Evolutionary conservation across 2,888 invertebrate species (phyloP).

Genomic region (Malacosoma neustria): DNA sequence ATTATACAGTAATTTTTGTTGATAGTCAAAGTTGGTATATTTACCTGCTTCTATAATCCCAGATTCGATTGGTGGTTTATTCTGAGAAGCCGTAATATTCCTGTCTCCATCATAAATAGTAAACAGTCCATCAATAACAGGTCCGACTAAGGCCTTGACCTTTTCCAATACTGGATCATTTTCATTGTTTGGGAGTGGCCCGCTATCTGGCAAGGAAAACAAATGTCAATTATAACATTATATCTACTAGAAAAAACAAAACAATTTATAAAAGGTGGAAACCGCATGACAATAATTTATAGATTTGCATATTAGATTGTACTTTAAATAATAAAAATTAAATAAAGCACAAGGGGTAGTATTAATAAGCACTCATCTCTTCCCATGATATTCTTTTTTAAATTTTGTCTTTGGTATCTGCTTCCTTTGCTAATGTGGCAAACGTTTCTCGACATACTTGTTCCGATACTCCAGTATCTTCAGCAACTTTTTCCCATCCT

Average conservation of each 20-base stretch:
- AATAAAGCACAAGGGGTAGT: too few relatives aligned
- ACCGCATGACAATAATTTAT: too few relatives aligned
- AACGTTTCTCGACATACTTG: not conserved
- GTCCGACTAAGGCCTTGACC: slow-evolving; percentile 1
- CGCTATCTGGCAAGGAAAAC: not conserved
- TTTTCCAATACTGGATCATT: not conserved
- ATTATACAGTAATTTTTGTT: too few relatives aligned
- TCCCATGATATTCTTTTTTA: not conserved
- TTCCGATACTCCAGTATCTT: slow-evolving; percentile 1
- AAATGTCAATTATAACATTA: too few relatives aligned
- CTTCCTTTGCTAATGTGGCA: not conserved
- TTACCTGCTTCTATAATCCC: not conserved
- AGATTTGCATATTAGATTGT: too few relatives aligned
- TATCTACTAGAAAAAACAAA: too few relatives aligned
- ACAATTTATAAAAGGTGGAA: too few relatives aligned
- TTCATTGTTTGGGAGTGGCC: not conserved
- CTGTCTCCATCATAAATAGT: slow-evolving; percentile 1
- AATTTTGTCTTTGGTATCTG: slow-evolving; percentile 1
- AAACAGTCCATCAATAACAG: not conserved
- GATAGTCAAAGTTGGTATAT: too few relatives aligned
- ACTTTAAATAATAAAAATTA: too few relatives aligned
- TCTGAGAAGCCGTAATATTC: too few relatives aligned
- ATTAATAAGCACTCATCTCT: too few relatives aligned
- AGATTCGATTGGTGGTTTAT: not conserved
- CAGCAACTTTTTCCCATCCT: slow-evolving; percentile 4